Percentiles rank a stretch among this genome's conserved stretches.
These are phyloP conservation scores for Drosophila varians DNA, from an alignment of 1,140 invertebrate species.

Conservation along the genomic window DNA sequence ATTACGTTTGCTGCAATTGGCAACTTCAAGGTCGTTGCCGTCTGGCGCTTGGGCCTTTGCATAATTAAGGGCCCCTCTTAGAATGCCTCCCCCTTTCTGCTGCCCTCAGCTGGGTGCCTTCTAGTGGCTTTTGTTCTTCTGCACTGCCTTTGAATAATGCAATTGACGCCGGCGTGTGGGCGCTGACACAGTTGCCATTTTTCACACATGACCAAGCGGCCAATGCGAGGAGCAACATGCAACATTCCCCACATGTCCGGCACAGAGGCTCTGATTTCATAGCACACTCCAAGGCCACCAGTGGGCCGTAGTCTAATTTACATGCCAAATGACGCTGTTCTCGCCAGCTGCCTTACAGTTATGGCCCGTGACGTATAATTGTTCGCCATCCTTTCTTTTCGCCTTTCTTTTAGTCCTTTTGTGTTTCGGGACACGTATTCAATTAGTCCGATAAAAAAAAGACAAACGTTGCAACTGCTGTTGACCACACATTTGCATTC, in stretches of 20 bases:
- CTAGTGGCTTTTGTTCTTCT: slow-evolving; percentile 45
- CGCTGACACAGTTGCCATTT: slow-evolving; percentile 53
- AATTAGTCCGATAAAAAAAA: slow-evolving; percentile 53
- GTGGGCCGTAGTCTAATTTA: slow-evolving; percentile 54
- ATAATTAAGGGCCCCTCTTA: slow-evolving; percentile 52
- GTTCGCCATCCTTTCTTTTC: slow-evolving; percentile 18
- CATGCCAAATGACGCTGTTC: slow-evolving; percentile 62
- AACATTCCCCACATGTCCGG: slow-evolving; percentile 56
- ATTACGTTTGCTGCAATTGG: slow-evolving; percentile 53
- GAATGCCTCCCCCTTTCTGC: neutral
- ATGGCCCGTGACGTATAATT: slow-evolving; percentile 54
- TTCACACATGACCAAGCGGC: slow-evolving; percentile 52
- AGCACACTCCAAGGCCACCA: slow-evolving; percentile 67
- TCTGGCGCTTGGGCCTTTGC: slow-evolving; percentile 32
- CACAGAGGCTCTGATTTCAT: slow-evolving; percentile 44
- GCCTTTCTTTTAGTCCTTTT: slow-evolving; percentile 4
- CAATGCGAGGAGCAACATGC: slow-evolving; percentile 22
- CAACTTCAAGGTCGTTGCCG: slow-evolving; percentile 61
- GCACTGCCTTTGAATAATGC: slow-evolving; percentile 37
- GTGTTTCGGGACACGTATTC: slow-evolving; percentile 57
- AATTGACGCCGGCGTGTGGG: slow-evolving; percentile 29
- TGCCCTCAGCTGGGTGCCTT: neutral
- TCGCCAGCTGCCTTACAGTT: slow-evolving; percentile 22
- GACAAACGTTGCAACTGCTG: slow-evolving; percentile 18
- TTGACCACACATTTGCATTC: slow-evolving; percentile 20